Conservation (phyloP, 2,888 invertebrate species). For the Apeira syringaria region DNA sequence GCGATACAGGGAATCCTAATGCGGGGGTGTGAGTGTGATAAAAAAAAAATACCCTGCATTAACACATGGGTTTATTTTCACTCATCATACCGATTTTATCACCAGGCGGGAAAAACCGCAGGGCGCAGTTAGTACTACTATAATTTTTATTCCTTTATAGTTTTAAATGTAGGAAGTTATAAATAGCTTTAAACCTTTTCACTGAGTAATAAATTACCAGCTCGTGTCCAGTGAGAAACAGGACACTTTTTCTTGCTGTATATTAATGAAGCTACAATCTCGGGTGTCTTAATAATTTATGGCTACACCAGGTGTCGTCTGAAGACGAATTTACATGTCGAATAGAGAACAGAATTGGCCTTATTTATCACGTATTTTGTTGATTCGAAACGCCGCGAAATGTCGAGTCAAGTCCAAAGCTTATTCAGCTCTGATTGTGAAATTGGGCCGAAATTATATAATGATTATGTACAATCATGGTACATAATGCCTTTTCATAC, state of each 20-base stretch:
- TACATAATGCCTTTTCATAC: no score
- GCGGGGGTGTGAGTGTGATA: no score
- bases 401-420: no score
- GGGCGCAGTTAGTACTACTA: no score
- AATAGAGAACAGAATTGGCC: slow-evolving; percentile 40
- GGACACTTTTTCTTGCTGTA: slow-evolving; percentile 65
- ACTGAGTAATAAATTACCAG: slow-evolving; percentile 6
- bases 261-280: slow-evolving; percentile 74
- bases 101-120: no score
- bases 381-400: slow-evolving; percentile 51
- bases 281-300: slow-evolving; percentile 75
- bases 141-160: not conserved
- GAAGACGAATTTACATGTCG: slow-evolving; percentile 66
- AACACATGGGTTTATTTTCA: no score
- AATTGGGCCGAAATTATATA: no score
- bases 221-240: slow-evolving; percentile 3
- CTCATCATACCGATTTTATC: no score
- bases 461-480: no score
- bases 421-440: no score
- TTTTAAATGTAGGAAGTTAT: not conserved
- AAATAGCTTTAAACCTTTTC: not conserved
- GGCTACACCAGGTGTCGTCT: slow-evolving; percentile 63
- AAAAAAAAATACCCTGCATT: no score
- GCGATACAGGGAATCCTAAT: no score
- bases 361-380: slow-evolving; percentile 61